Conservation (phyloP, 1,140 invertebrate genomes). For the Apis dorsata region DNA sequence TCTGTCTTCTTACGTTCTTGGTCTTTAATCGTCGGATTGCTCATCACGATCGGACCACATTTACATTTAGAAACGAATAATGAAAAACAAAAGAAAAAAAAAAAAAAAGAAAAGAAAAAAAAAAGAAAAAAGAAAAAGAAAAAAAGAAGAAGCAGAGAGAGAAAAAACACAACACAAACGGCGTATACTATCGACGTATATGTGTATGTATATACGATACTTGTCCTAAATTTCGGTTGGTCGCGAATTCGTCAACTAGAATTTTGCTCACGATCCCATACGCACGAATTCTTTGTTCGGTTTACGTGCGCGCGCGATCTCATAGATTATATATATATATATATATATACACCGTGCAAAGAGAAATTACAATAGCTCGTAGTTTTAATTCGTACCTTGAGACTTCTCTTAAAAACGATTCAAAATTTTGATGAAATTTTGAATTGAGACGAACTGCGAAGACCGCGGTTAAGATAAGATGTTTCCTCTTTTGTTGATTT, state of each 20-base stretch:
- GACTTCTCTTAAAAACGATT: background rate
- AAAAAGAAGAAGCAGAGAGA: background rate
- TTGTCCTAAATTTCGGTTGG: constrained; percentile 18
- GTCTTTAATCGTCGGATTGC: constrained; percentile 51
- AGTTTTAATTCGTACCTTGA: background rate
- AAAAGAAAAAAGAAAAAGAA: background rate
- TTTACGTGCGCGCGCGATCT: background rate
- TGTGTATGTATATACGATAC: constrained; percentile 10
- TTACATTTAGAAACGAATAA: constrained; percentile 33
- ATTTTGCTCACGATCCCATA: constrained; percentile 3
- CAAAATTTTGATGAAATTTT: constrained; percentile 28
- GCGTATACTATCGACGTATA: background rate
- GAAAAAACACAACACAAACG: background rate
- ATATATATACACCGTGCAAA: background rate
- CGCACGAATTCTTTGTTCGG: background rate
- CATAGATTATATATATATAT: background rate
- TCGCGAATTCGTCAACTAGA: constrained; percentile 5
- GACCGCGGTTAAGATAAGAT: background rate
- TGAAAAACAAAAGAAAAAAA: background rate
- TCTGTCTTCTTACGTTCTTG: constrained; percentile 57
- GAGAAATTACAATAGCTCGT: constrained; percentile 23
- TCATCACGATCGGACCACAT: constrained; percentile 60
- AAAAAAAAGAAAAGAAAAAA: too few species aligned
- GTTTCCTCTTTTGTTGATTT: background rate
- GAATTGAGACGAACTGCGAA: background rate